Evolutionary conservation across 2,797 vertebrate species (phyloP).

Genomic region (Galagoides demidoff): DNA sequence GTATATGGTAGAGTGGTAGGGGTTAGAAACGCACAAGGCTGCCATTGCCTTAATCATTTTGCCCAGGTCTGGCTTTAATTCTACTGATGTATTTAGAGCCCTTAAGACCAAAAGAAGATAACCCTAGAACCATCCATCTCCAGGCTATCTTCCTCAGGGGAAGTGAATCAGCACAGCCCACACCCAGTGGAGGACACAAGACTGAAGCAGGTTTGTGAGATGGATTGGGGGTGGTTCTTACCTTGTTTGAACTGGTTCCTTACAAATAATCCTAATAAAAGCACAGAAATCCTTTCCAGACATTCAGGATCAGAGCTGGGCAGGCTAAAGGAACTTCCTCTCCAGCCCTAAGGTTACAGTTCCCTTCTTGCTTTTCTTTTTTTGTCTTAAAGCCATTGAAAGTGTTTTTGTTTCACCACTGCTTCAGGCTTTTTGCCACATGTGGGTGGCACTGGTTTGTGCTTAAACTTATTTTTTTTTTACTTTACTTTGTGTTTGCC

Average conservation of each 20-base stretch:
- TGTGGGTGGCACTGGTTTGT: constrained; percentile 79
- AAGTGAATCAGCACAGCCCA: background rate
- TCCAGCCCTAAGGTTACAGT: constrained; percentile 15
- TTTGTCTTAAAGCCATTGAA: constrained; percentile 68
- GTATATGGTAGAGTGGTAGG: background rate
- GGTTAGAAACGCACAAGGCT: background rate
- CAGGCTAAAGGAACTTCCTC: background rate
- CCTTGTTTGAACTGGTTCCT: constrained; percentile 36
- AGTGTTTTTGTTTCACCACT: constrained; percentile 74
- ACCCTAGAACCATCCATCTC: background rate
- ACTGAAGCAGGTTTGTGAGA: background rate
- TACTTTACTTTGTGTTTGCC: constrained; percentile 82
- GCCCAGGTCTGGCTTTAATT: background rate
- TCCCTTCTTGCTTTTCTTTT: constrained; percentile 57
- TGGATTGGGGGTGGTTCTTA: background rate
- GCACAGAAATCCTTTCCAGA: constrained; percentile 39
- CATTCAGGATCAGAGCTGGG: background rate
- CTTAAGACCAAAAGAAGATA: background rate
- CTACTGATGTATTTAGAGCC: background rate
- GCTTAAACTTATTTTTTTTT: constrained; percentile 78
- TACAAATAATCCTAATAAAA: constrained; percentile 47
- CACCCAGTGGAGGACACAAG: background rate
- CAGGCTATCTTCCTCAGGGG: background rate
- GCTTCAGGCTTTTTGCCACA: constrained; percentile 79
- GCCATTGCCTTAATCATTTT: background rate